These are phyloP conservation scores for Plagodis pulveraria DNA, from an alignment of 2,888 invertebrate genomes.

Conservation along the genomic window DNA sequence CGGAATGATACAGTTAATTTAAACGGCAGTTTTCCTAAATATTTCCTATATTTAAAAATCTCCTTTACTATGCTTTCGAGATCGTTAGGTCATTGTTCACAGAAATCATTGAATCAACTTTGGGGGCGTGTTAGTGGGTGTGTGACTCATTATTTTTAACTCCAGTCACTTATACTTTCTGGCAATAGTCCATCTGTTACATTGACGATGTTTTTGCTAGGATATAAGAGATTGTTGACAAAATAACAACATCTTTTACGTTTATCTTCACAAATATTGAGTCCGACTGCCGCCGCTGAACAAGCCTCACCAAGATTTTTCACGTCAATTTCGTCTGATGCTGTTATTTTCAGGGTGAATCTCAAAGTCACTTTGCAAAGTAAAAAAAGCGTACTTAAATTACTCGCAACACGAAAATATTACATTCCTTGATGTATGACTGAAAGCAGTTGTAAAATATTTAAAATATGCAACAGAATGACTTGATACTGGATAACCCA, in stretches of 20 bases:
- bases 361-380: too few species aligned
- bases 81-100: slow-evolving; percentile 22
- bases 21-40: slow-evolving; percentile 1
- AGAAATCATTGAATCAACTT: slow-evolving; percentile 30
- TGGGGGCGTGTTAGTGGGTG: slow-evolving; percentile 25
- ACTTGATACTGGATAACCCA: slow-evolving; percentile 17
- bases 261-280: not conserved
- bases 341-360: too few species aligned
- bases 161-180: slow-evolving; percentile 12
- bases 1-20: not conserved
- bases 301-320: too few species aligned
- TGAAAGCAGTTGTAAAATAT: not conserved
- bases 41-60: not conserved
- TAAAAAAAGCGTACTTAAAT: too few species aligned
- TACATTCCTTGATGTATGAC: too few species aligned
- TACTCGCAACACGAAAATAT: too few species aligned
- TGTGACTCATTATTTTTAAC: slow-evolving; percentile 33
- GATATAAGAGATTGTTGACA: not conserved
- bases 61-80: slow-evolving; percentile 4
- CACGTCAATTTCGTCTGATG: too few species aligned
- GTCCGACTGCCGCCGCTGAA: too few species aligned
- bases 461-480: slow-evolving; percentile 5
- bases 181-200: slow-evolving; percentile 4
- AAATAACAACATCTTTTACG: not conserved
- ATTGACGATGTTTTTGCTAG: not conserved